These are phyloP conservation scores for Zapornia atra DNA, from an alignment of 2,113 vertebrate genomes.

Conservation along the genomic window DNA sequence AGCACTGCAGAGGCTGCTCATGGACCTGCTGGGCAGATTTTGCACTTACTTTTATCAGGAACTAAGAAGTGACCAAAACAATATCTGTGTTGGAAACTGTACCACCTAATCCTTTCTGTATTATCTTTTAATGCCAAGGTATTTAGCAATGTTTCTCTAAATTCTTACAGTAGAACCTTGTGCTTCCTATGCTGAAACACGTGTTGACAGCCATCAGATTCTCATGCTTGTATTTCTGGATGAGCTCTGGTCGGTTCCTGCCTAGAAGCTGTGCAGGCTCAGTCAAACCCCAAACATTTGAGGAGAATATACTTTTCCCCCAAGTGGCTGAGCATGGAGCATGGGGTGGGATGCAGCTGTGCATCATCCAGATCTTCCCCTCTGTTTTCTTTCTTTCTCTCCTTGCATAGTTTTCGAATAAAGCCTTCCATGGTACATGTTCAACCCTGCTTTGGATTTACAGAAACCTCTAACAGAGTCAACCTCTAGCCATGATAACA, in stretches of 20 bases:
- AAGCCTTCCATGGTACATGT: not conserved
- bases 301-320: not conserved
- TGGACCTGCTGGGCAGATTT: not conserved
- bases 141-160: not conserved
- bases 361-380: not conserved
- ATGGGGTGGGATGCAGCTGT: not conserved
- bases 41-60: not conserved
- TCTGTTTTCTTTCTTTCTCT: not conserved
- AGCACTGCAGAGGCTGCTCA: not conserved
- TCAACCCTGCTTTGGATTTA: not conserved
- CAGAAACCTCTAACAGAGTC: not conserved
- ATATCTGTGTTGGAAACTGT: not conserved
- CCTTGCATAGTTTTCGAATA: not conserved
- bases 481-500: not conserved
- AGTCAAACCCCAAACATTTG: not conserved
- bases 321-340: not conserved
- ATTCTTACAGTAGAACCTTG: not conserved
- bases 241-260: not conserved
- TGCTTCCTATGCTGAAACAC: not conserved
- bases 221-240: not conserved
- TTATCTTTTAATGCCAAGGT: not conserved
- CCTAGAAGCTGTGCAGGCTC: not conserved
- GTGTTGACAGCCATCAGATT: not conserved
- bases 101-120: not conserved
- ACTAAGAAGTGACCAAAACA: not conserved